phyloP scores from a whole-genome alignment of 1,140 invertebrate species.

The Achroia grisella region DNA sequence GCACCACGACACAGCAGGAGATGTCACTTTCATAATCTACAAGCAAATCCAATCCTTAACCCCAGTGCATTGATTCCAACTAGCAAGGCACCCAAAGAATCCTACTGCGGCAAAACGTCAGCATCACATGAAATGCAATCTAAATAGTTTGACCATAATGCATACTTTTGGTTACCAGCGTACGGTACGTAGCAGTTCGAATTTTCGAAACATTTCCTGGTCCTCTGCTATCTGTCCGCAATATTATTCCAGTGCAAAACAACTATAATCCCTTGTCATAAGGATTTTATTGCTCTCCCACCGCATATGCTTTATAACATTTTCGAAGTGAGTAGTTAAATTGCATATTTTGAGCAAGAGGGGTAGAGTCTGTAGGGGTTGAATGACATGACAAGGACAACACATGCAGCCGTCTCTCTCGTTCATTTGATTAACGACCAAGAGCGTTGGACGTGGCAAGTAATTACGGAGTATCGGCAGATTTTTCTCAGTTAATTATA shows the following conservation, averaged over 20 bases:
- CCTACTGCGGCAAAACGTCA: background rate
- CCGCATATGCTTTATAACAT: background rate
- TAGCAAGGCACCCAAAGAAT: background rate
- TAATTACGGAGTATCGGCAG: slow-evolving; percentile 11
- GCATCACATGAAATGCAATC: slow-evolving; percentile 6
- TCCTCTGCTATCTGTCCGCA: too few relatives aligned
- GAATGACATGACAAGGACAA: background rate
- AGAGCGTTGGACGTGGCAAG: slow-evolving; percentile 8
- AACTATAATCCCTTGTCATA: background rate
- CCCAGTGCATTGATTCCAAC: background rate
- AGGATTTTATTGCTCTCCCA: too few relatives aligned
- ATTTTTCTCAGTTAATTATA: slow-evolving; percentile 9
- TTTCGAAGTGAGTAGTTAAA: background rate
- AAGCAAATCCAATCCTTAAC: slow-evolving; percentile 4
- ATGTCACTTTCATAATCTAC: background rate
- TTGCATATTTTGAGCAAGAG: slow-evolving; percentile 4
- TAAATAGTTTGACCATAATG: background rate
- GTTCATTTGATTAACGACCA: slow-evolving; percentile 12
- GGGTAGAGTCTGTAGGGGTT: background rate
- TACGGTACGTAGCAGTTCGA: too few relatives aligned
- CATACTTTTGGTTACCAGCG: too few relatives aligned
- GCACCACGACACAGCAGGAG: slow-evolving; percentile 7
- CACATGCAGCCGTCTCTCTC: background rate
- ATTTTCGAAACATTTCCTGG: too few relatives aligned
- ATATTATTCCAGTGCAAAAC: background rate